Conservation (phyloP, 2,888 invertebrate species). For the Hyposoter didymator region DNA sequence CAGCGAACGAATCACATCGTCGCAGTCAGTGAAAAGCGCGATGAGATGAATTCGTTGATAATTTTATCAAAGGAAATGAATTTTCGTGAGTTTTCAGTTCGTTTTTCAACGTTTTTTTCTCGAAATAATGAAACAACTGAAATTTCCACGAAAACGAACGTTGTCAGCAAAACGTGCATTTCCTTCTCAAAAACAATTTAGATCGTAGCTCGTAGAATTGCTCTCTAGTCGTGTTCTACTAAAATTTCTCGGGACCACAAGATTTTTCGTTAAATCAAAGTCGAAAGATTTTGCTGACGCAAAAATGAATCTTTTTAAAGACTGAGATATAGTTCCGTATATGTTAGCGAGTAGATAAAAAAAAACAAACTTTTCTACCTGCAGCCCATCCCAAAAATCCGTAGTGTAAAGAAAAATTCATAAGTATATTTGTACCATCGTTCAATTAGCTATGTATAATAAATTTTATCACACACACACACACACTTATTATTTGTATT, state of each 20-base stretch:
- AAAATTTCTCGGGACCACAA: slow-evolving; percentile 35
- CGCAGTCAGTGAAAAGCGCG: background rate
- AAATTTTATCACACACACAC: slow-evolving; percentile 49
- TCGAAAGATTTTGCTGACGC: slow-evolving; percentile 16
- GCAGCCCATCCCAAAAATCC: slow-evolving; percentile 5
- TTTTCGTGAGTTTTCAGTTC: too few species aligned
- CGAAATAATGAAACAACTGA: background rate
- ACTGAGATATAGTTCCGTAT: slow-evolving; percentile 65
- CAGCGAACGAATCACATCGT: background rate
- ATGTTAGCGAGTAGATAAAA: slow-evolving; percentile 23
- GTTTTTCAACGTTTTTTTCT: background rate
- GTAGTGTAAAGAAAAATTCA: slow-evolving; percentile 18
- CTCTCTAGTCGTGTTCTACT: slow-evolving; percentile 56
- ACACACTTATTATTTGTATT: too few species aligned
- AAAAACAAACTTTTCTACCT: slow-evolving; percentile 21
- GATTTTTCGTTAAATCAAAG: slow-evolving; percentile 3
- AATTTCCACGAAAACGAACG: background rate
- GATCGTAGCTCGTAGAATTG: slow-evolving; percentile 49
- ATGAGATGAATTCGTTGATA: too few species aligned
- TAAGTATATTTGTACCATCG: slow-evolving; percentile 42
- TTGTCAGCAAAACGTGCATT: background rate
- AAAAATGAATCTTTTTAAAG: slow-evolving; percentile 52
- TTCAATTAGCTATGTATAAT: slow-evolving; percentile 49
- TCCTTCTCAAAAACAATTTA: background rate
- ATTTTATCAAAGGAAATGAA: too few species aligned